phyloP scores from a whole-genome alignment of 1,140 invertebrate genomes.

The Leptopilina clavipes region DNA sequence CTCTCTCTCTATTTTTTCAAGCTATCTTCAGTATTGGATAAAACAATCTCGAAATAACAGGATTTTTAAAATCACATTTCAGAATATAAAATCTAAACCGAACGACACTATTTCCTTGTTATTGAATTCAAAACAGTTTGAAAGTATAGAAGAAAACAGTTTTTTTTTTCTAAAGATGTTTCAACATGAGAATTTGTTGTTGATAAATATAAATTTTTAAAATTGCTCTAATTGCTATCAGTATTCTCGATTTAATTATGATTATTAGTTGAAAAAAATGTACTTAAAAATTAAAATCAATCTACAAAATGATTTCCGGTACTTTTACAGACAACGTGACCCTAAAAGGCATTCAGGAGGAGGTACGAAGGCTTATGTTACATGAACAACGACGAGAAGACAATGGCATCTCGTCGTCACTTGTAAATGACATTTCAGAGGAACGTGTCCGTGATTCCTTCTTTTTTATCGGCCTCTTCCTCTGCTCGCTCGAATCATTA shows the following conservation, averaged over 20 bases:
- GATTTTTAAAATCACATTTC: too few relatives aligned
- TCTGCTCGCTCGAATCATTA: neutral
- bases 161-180: too few relatives aligned
- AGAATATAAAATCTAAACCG: too few relatives aligned
- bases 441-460: constrained; percentile 55
- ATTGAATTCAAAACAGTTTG: too few relatives aligned
- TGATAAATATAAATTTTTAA: too few relatives aligned
- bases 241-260: neutral
- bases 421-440: constrained; percentile 47
- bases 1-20: too few relatives aligned
- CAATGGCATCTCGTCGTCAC: constrained; percentile 48
- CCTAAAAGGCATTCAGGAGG: constrained; percentile 50
- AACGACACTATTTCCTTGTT: too few relatives aligned
- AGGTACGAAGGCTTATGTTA: constrained; percentile 38
- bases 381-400: constrained; percentile 46
- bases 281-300: constrained; percentile 41
- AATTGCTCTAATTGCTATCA: too few relatives aligned
- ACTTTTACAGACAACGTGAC: constrained; percentile 44
- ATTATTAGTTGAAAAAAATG: neutral
- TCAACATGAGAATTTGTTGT: too few relatives aligned
- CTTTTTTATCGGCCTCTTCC: constrained; percentile 28
- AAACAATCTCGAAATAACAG: too few relatives aligned
- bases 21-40: too few relatives aligned
- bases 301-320: constrained; percentile 52
- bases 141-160: too few relatives aligned